These are phyloP conservation scores for Amaurobius ferox DNA, from an alignment of 2,888 invertebrate genomes.

Conservation along the genomic window DNA sequence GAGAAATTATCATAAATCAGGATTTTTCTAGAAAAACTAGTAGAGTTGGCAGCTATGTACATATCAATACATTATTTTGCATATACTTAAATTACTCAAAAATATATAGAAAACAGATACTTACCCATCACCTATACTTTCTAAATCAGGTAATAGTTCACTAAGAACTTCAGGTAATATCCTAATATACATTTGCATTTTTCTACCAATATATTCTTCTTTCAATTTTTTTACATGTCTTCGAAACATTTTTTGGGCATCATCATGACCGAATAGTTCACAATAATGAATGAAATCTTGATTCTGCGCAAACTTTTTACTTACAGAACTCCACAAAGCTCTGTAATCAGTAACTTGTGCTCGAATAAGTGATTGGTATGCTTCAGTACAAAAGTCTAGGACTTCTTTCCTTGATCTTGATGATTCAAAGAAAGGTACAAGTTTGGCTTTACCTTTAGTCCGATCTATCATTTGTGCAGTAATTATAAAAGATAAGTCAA, in stretches of 20 bases:
- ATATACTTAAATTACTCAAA: too few relatives aligned
- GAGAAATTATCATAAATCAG: too few relatives aligned
- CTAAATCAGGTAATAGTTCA: conserved; percentile 87
- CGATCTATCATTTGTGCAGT: conserved; percentile 95
- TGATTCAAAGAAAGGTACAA: conserved; percentile 88
- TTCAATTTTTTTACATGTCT: conserved; percentile 88
- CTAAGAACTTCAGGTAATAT: conserved; percentile 86
- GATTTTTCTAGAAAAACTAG: too few relatives aligned
- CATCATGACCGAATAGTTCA: conserved; percentile 91
- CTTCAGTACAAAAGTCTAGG: conserved; percentile 92
- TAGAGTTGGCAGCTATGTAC: too few relatives aligned
- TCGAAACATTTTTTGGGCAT: conserved; percentile 87
- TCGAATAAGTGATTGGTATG: conserved; percentile 90
- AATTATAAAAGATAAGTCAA: conserved; percentile 89
- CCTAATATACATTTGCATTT: conserved; percentile 86
- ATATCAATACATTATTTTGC: too few relatives aligned
- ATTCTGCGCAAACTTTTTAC: conserved; percentile 89
- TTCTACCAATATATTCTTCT: conserved; percentile 87
- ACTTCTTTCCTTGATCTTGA: conserved; percentile 90
- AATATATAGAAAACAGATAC: conserved; percentile 73
- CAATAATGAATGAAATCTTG: conserved; percentile 92
- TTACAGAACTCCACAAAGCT: conserved; percentile 90
- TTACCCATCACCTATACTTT: conserved; percentile 82
- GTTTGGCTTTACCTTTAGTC: conserved; percentile 83
- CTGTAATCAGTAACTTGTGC: conserved; percentile 83